These are phyloP conservation scores for Macrotrachela quadricornifera DNA, from an alignment of 1,140 invertebrate species.

Conservation along the genomic window DNA sequence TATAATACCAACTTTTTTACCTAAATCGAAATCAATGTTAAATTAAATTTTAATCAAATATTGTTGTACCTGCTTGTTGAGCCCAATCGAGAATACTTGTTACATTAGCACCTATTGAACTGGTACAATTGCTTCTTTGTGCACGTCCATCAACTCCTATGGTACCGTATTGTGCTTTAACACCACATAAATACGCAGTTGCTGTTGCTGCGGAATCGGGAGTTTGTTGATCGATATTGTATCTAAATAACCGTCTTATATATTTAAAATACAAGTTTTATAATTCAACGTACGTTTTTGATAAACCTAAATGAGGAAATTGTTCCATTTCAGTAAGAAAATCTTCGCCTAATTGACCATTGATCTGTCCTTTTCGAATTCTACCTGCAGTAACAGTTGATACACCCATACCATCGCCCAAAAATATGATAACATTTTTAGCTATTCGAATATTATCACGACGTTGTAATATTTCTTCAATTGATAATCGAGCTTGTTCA, in stretches of 20 bases:
- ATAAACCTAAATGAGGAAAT: constrained; percentile 10
- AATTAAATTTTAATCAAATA: no score
- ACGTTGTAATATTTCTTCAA: not conserved
- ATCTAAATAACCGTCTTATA: no score
- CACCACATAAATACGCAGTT: constrained; percentile 59
- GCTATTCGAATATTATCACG: constrained; percentile 31
- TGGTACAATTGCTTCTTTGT: not conserved
- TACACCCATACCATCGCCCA: constrained; percentile 81
- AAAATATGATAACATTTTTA: constrained; percentile 69
- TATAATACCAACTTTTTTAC: constrained; percentile 60
- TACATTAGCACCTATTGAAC: not conserved
- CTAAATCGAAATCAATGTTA: no score
- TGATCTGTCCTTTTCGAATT: constrained; percentile 42
- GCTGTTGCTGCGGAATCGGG: constrained; percentile 68
- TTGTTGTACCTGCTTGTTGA: constrained; percentile 2
- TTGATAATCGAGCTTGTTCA: not conserved
- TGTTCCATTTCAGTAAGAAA: not conserved
- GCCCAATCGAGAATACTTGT: constrained; percentile 2
- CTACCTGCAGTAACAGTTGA: constrained; percentile 63
- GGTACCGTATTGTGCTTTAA: constrained; percentile 57
- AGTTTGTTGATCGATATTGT: constrained; percentile 61
- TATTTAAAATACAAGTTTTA: no score
- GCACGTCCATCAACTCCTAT: constrained; percentile 45
- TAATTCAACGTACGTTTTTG: constrained; percentile 3
- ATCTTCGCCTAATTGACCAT: constrained; percentile 42